A percentile compares a stretch with the other conserved stretches of the same genome.
Conservation (phyloP, 2,797 vertebrate genomes). For the Neosilurus mollespiculum region DNA sequence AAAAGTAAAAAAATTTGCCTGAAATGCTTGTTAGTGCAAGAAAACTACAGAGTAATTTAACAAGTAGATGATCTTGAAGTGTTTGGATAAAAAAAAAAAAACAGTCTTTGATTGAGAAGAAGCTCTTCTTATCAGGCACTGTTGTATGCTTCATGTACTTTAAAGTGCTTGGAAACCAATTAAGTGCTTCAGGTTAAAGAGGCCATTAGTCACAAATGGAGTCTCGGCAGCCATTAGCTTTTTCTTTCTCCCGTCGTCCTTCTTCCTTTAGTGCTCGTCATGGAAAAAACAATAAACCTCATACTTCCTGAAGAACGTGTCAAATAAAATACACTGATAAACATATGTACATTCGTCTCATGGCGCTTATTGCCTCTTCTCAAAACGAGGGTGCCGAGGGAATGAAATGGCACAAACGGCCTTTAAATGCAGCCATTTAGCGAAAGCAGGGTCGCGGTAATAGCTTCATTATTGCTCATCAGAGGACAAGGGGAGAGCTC, state of each 20-base stretch:
- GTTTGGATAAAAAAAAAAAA: constrained; percentile 10
- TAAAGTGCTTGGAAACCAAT: constrained; percentile 45
- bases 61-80: constrained; percentile 4
- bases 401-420: constrained; percentile 19
- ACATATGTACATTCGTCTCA: neutral
- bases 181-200: constrained; percentile 49
- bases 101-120: constrained; percentile 38
- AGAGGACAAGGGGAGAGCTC: neutral
- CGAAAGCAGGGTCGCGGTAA: constrained; percentile 30
- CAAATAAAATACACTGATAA: neutral
- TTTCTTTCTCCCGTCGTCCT: constrained; percentile 2
- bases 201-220: constrained; percentile 52
- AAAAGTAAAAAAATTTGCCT: constrained; percentile 5
- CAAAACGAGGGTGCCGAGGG: neutral
- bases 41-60: neutral
- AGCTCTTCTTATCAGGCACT: constrained; percentile 36
- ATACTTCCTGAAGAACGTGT: neutral
- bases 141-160: constrained; percentile 43
- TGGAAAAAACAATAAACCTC: neutral
- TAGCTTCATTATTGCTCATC: constrained; percentile 46
- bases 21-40: neutral
- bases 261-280: constrained; percentile 7
- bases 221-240: constrained; percentile 33
- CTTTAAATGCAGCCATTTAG: constrained; percentile 47
- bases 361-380: neutral